Base-by-base conservation (phyloP, 2,888 invertebrate genomes). In the Psylliodes chrysocephalus region DNA sequence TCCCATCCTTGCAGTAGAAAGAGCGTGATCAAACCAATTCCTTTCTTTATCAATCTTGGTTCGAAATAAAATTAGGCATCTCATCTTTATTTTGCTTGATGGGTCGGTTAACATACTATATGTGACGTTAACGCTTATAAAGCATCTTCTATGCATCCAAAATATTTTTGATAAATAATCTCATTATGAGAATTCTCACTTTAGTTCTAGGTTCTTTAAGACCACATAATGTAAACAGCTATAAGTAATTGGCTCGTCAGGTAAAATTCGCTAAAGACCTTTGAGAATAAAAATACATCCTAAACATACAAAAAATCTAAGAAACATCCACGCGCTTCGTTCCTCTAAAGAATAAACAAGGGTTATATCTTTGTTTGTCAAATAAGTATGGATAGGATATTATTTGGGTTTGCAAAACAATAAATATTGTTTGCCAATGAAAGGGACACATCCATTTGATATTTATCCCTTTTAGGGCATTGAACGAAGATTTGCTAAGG, bases 281-380 rank as follows among this genome's bases (percentile, higher is more conserved):
- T 60, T 30, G 7, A 62, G 62, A 60, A 66, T 64, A 64, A 66
- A 66, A 70, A 64, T 53, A 28, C 60, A 56, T 66, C 70, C 70
- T 70, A 70, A 70, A 66, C 62, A 70, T 53, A 68, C 67, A 70
- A 46, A 18, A 54, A 64, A 59, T 52, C 17, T 30, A 53, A 60
- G 54, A 49, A 42, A 54, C 47, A 40, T 40, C 64, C 60, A 59
- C 60, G 64, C 64, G 64, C 47, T 49, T 52, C 53, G 33, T 54
- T 28, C 47, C 8, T n/a, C 44, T 19, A 40, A 22, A 55, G 38
- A 42, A 28, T 44, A 64, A 64, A 60, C 60, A 55, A 55, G 60
- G 64, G 53, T 62, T 51, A 62, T 56, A 56, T 56, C 62, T 49
- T 42, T 62, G 47, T 62, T 62, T 62, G 56, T 44, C 62, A 56